Percentiles rank a stretch among this genome's conserved stretches.
phyloP scores from a whole-genome alignment of 1,140 invertebrate species.

The Tribolium madens region DNA sequence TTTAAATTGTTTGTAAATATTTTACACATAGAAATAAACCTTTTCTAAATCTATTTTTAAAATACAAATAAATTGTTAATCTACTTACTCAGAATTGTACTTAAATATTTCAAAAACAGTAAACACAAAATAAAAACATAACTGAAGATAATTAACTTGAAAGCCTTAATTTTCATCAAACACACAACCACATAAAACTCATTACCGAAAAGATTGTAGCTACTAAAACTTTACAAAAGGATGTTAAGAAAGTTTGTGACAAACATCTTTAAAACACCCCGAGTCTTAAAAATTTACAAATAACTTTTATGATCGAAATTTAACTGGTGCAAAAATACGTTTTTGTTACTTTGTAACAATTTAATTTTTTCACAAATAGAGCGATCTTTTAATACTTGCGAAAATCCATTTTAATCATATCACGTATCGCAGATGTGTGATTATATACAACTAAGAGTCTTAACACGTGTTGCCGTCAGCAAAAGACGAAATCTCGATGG shows the following conservation, averaged over 20 bases:
- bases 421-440: too few relatives aligned
- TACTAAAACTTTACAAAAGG: not conserved
- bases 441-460: not conserved
- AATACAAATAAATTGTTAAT: too few relatives aligned
- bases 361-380: not conserved
- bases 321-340: not conserved
- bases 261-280: not conserved
- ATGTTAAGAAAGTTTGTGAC: not conserved
- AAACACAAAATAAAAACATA: not conserved
- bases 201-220: not conserved
- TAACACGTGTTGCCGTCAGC: not conserved
- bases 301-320: not conserved
- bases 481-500: slow-evolving; percentile 2
- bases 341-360: not conserved
- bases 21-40: too few relatives aligned
- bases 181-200: not conserved
- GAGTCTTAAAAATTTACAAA: not conserved
- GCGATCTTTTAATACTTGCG: too few relatives aligned
- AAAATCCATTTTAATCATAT: too few relatives aligned
- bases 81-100: not conserved
- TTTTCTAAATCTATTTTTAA: too few relatives aligned
- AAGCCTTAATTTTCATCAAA: not conserved
- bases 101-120: too few relatives aligned
- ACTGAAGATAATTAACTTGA: not conserved
- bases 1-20: too few relatives aligned